Evolutionary conservation across 1,140 invertebrate genomes (phyloP), one percentile per base, ranked within the genome.

Genomic region (Panonychus citri): DNA sequence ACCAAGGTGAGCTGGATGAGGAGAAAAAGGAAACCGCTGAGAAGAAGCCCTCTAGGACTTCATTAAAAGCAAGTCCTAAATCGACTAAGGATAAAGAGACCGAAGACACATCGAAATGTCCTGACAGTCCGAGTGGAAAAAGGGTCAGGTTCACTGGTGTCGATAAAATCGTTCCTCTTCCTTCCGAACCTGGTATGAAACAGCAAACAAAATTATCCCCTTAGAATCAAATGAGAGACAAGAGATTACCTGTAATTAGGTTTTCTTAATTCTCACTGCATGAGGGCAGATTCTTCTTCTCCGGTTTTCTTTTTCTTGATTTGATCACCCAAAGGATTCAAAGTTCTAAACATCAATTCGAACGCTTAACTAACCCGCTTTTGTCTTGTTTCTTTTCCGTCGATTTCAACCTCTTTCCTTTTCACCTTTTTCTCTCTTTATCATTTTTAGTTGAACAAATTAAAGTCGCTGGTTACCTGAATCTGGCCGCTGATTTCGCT

Each of bases 391-490:
- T 43, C 4, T 43, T 17, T 5, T 19, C 21, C 42, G 5, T 17
- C 21, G 7, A 43, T 43, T 43, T 7, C 12, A 5, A 34, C 30
- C 30, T 12, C 30, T 7, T 12, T 34, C 5, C n/a, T 34, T 12
- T 7, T 34, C 0, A 0, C 30, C 30, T 34, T 34, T 7, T 34
- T 12, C 30, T 34, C 5, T 34, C 30, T n/a, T n/a, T 12, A n/a
- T 43, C 5, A 7, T 43, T 7, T 46, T 46, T 46, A 46, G 43
- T 61, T 63, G 59, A 63, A 64, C 79, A 86, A 53, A 87, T 91
- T 26, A 86, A 89, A 74, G 82, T 94, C 25, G 79, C 87, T 62
- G 90, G 87, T 3, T 95, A 90, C 67, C 72, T 96, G 53, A 96
- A 95, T 69, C 69, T 96, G 26, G 86, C 81, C 54, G 91, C 90